Evolutionary conservation across 2,797 vertebrate species (phyloP).

Genomic region (Leuciscus waleckii): DNA sequence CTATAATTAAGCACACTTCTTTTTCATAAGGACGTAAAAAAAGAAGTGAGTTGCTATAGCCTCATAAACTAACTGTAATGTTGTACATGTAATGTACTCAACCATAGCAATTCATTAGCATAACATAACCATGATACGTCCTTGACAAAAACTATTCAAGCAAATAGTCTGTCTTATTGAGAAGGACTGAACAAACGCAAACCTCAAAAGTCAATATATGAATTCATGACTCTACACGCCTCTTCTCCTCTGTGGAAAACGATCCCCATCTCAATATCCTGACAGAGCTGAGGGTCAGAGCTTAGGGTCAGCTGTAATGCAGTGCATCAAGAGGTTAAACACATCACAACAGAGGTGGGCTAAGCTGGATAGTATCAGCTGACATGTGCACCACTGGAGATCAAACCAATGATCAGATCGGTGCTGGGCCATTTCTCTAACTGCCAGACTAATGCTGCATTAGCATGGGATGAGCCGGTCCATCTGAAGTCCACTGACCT

Average conservation of each 20-base stretch:
- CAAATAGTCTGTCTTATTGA: neutral
- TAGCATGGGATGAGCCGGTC: constrained; percentile 28
- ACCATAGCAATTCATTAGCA: neutral
- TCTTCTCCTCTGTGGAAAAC: neutral
- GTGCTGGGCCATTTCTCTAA: constrained; percentile 28
- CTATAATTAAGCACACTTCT: neutral
- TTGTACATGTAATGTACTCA: neutral
- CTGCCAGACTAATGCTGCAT: constrained; percentile 31
- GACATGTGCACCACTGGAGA: constrained; percentile 20
- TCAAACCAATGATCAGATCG: constrained; percentile 37
- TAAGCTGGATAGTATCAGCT: constrained; percentile 32
- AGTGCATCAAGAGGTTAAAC: constrained; percentile 42
- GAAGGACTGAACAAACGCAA: neutral
- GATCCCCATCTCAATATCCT: constrained; percentile 14
- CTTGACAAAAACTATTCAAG: neutral
- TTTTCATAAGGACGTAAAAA: neutral
- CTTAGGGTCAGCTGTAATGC: constrained; percentile 24
- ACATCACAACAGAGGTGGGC: constrained; percentile 25
- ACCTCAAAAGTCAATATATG: neutral
- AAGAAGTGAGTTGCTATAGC: neutral
- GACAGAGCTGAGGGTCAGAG: constrained; percentile 8
- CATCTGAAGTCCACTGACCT: constrained; percentile 37
- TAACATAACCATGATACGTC: neutral
- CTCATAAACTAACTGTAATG: neutral
- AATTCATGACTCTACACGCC: neutral